Percentiles rank a stretch among this genome's conserved stretches.
Conservation (phyloP, 2,797 vertebrate species). For the Neoniphon sammara region DNA sequence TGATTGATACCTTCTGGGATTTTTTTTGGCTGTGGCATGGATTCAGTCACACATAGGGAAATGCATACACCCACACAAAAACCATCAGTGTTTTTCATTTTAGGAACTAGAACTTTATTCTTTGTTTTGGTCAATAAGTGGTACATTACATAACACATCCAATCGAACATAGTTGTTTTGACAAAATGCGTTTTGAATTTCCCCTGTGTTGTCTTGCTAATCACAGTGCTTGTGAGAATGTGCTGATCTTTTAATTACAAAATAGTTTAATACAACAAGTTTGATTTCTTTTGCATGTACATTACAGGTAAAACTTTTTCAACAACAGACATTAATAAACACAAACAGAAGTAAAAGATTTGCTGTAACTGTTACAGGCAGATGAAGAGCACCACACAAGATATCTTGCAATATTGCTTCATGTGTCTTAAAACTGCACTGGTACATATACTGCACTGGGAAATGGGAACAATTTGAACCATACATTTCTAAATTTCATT, state of each 20-base stretch:
- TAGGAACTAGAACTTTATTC: slow-evolving; percentile 79
- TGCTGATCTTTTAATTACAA: slow-evolving; percentile 58
- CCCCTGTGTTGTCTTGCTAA: slow-evolving; percentile 53
- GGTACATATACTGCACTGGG: slow-evolving; percentile 40
- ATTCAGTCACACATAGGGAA: neutral
- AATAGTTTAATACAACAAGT: slow-evolving; percentile 60
- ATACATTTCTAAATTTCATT: slow-evolving; percentile 31
- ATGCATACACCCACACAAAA: slow-evolving; percentile 34
- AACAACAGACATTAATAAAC: slow-evolving; percentile 75
- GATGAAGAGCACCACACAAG: slow-evolving; percentile 77
- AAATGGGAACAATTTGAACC: slow-evolving; percentile 46
- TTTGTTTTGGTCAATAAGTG: slow-evolving; percentile 77
- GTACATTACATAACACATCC: slow-evolving; percentile 75
- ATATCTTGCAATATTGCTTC: slow-evolving; percentile 64
- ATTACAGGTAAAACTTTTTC: slow-evolving; percentile 68
- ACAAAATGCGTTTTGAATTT: slow-evolving; percentile 63
- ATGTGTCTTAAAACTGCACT: slow-evolving; percentile 50
- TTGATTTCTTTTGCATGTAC: slow-evolving; percentile 65
- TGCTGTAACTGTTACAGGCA: slow-evolving; percentile 79
- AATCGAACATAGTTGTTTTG: slow-evolving; percentile 68
- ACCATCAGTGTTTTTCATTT: slow-evolving; percentile 45
- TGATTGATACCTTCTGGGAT: neutral
- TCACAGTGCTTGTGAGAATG: slow-evolving; percentile 70
- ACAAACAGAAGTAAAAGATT: slow-evolving; percentile 67
- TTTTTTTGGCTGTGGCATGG: neutral